phyloP scores from a whole-genome alignment of 2,113 vertebrate species.

The Megaceryle torquata region DNA sequence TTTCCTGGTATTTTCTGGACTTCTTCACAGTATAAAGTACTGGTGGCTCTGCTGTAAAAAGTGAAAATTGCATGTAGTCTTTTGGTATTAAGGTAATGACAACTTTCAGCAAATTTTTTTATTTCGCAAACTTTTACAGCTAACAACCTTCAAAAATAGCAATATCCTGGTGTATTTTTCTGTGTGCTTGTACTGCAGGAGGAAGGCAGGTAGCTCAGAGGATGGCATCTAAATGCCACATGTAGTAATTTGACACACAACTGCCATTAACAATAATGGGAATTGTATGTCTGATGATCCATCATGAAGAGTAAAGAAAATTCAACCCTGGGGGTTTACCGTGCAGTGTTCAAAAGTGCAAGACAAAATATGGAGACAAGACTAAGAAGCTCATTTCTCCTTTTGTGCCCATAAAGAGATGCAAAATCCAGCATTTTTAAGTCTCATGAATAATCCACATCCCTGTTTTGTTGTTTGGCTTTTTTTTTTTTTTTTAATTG shows the following conservation, averaged over 20 bases:
- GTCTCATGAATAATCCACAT: not conserved
- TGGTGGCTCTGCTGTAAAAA: not conserved
- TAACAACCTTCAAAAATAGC: not conserved
- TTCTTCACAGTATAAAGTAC: not conserved
- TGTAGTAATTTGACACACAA: slow-evolving; percentile 14
- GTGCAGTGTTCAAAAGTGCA: not conserved
- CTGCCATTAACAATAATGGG: slow-evolving; percentile 44
- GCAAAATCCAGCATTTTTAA: not conserved
- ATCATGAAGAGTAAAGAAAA: slow-evolving; percentile 7
- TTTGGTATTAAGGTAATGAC: slow-evolving; percentile 34
- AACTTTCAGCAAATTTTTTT: not conserved
- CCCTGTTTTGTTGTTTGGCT: not conserved
- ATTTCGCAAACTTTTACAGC: not conserved
- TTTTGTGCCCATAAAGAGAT: not conserved
- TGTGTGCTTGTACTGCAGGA: not conserved
- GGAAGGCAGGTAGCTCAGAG: not conserved
- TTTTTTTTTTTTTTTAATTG: not conserved
- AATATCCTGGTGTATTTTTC: not conserved
- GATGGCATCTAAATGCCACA: not conserved
- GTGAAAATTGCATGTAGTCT: not conserved
- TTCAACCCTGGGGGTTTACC: slow-evolving; percentile 10
- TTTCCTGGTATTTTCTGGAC: not conserved
- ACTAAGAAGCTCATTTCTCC: not conserved
- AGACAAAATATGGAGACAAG: not conserved
- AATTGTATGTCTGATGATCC: slow-evolving; percentile 15